phyloP scores from a whole-genome alignment of 2,113 vertebrate species.

The Octodon degus region DNA sequence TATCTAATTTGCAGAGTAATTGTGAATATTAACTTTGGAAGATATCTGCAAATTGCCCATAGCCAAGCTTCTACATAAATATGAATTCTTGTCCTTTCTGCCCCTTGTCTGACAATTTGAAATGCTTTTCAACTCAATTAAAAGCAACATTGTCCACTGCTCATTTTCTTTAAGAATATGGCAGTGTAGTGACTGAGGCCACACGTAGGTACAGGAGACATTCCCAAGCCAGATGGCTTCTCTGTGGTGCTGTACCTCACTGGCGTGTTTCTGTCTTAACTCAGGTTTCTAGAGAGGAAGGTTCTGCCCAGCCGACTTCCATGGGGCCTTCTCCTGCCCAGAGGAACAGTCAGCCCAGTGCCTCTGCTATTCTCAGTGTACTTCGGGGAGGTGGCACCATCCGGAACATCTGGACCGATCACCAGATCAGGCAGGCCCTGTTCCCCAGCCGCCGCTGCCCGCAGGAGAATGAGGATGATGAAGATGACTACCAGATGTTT shows the following conservation, averaged over 20 bases:
- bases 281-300: constrained; percentile 92
- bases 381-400: constrained; percentile 84
- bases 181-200: not conserved
- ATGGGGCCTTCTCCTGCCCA: constrained; percentile 78
- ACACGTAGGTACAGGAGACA: not conserved
- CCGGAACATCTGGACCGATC: constrained; percentile 95
- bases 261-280: constrained; percentile 58
- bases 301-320: constrained; percentile 80
- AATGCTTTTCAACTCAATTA: not conserved
- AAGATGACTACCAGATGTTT: constrained; percentile 98
- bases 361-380: constrained; percentile 86
- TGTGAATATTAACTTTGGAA: not conserved
- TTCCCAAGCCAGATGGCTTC: accelerated
- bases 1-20: not conserved
- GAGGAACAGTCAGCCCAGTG: constrained; percentile 85
- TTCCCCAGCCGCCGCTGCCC: constrained; percentile 92
- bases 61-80: not conserved
- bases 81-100: not conserved
- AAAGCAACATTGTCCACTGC: not conserved
- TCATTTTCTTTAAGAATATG: not conserved
- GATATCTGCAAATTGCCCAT: not conserved
- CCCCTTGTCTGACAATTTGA: not conserved
- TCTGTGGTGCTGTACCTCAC: not conserved
- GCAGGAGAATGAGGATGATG: constrained; percentile 92
- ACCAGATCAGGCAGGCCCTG: constrained; percentile 93